A percentile compares a stretch with the other conserved stretches of the same genome.
Conservation (phyloP, 2,888 invertebrate species). For the Drosophila peninsularis region DNA sequence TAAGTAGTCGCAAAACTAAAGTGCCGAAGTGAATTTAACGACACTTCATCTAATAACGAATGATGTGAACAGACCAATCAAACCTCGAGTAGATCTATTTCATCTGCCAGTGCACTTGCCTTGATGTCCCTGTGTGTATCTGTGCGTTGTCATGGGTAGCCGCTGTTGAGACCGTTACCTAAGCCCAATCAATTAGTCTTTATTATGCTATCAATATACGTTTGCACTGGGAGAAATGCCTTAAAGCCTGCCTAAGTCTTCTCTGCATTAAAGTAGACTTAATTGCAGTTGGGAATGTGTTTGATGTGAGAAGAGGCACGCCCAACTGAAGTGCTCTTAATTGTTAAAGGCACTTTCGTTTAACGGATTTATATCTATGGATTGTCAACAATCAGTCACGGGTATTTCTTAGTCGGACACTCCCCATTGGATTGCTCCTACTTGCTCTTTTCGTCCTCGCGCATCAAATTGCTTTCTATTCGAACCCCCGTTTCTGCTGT, state of each 20-base stretch:
- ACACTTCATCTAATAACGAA: background rate
- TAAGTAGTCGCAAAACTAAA: slow-evolving; percentile 26
- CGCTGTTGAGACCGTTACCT: slow-evolving; percentile 1
- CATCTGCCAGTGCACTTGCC: background rate
- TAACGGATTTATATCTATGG: too few species aligned
- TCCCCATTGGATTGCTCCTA: background rate
- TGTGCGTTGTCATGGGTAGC: background rate
- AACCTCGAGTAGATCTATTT: slow-evolving; percentile 1
- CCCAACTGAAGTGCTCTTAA: background rate
- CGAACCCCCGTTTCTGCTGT: background rate
- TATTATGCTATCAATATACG: background rate
- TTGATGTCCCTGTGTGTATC: background rate
- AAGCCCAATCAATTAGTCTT: slow-evolving; percentile 7
- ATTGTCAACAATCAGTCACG: too few species aligned
- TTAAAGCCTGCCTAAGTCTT: background rate
- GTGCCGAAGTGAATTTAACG: slow-evolving; percentile 27
- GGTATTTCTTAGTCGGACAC: background rate
- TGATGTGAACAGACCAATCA: slow-evolving; percentile 38
- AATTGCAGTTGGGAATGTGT: background rate
- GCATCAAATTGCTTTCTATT: background rate
- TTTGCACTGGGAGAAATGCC: background rate
- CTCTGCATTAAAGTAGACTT: background rate
- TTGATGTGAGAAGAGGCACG: background rate
- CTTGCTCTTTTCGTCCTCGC: background rate
- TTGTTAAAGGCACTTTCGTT: background rate